Base-by-base conservation (phyloP, 2,113 vertebrate genomes). In the Scomber japonicus region DNA sequence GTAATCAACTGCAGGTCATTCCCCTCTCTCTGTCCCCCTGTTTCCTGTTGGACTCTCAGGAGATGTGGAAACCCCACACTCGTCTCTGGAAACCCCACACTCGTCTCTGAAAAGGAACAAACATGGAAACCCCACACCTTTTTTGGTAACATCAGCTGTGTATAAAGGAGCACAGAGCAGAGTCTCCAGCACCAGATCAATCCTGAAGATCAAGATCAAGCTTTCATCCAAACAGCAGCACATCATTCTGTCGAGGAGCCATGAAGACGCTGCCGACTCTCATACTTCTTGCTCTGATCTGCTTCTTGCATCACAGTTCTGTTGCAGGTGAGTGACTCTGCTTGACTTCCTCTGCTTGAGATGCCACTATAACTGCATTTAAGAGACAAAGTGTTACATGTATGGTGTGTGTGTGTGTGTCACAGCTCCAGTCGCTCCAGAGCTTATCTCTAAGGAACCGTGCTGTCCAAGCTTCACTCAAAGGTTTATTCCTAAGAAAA, bases 401-500 rank as follows among this genome's bases (percentile, higher is more conserved):
- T 27, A 3, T 27, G 24, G 24, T 27, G 24, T 27, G 24, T 27
- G 24, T 64, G 16, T 63, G 0, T 61, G 31, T 65, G 40, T 78
- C 17, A 19, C 69, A 78, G 78, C 0, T 1, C 3, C 24, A 0
- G 0, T 2, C 0, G 21, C 1, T 4, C 0, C 2, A 6, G 0
- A 1, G 0, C 0, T 44, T 12, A 0, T 12, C 5, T 4, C 3
- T 0, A 11, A 0, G 0, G 3, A 0, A 19, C 4, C 1, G 16
- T 84, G 80, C 54, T 90, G 88, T 19, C 0, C 0, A 0, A 0
- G 1, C 0, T 0, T 0, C 19, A 17, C 0, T 0, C 0, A 0
- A 12, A 4, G 0, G 0, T 0, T 0, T 0, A 2, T 86, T 17
- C 44, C 54, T 0, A 12, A 3, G 3, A 0, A 0, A 0, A n/a